Base-by-base conservation (phyloP, 92 coral and sea anemone genomes). In the Porites lobata region DNA sequence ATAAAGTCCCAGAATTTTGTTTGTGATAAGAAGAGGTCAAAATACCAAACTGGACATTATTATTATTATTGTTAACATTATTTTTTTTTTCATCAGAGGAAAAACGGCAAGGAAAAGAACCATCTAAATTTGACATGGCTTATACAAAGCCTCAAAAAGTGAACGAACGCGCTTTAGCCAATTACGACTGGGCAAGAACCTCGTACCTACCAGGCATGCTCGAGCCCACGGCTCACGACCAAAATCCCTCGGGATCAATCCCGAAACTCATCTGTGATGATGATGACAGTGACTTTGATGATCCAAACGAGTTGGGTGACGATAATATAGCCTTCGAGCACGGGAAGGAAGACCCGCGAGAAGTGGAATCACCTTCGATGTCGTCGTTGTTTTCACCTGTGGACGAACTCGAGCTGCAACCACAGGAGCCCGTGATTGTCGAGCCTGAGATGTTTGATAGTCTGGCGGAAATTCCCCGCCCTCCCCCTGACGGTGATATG, bases 161-260 rank as follows among this genome's bases (percentile, higher is more conserved):
- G 65, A 90, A 92, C 74, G 95, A 92, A 29, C 87, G 87, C 50
- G 85, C 86, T 6, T 83, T 92, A 54, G 68, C 91, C 32, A 92
- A 82, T 82, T 92, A 90, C 63, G 93, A 92, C 87, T 92, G 95
- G 95, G 91, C 93, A 8, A 85, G 84, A 20, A 92, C 95, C n/a
- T 89, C 95, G 2, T 85, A 86, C 65, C 86, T 86, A 5, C 95
- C 95, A 17, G 93, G 82, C 18, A 90, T 82, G 88, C 87, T 82
- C 2, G 91, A 84, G 47, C 93, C 81, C 43, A 62, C 73, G 8
- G n/a, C 13, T 47, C 57, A 53, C 8, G 75, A 75, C 2, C 67
- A 68, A 24, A 47, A 69, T 51, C 82, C 75, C 20, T 64, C 76
- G 56, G 83, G 26, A 76, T 26, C 72, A 22, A 19, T 66, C 54